Base-by-base conservation (phyloP, 2,113 vertebrate genomes). In the Psilopogon haemacephalus region DNA sequence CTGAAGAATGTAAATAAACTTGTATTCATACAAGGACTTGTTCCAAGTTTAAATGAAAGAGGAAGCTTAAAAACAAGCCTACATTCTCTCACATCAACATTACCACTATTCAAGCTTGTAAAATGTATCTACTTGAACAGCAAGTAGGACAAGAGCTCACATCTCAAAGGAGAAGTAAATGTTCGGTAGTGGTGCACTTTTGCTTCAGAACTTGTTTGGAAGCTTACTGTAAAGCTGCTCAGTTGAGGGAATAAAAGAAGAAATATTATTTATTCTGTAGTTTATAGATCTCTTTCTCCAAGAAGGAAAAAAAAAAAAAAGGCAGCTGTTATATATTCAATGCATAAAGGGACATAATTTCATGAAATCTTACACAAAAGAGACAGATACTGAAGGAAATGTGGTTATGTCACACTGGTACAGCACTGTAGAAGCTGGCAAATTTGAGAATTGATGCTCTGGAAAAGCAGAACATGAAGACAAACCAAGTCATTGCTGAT, bases 381-480 rank as follows among this genome's bases (percentile, higher is more conserved):
- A 18, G 23, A 82, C 86, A 74, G 14, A 68, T 35, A 60, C 19
- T 50, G 35, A 93, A 71, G 13, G 63, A 75, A 78, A 89, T 50
- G 16, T 44, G 15, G 18, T 58, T 89, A 69, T 90, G 90, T 84
- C 80, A 94, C 70, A 89, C 35, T 87, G 59, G 19, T 68, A 71
- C 33, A 81, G n/a, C 90, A 69, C 28, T 60, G 15, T 35, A 64
- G 16, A 68, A 64, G 33, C 52, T 81, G 44, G 58, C 32, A 93
- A 92, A 76, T 75, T 79, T 86, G 50, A 86, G 55, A 84, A 82
- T 88, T 73, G 16, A 21, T 85, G 33, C 46, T 90, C 56, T 91
- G 71, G 52, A 82, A 86, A 84, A 84, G 54, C 28, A 84, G 46
- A 79, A 76, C 21, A 42, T 46, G 33, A 78, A 87, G n/a, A 87